Evolutionary conservation across 2,888 invertebrate species (phyloP), one percentile per base, ranked within the genome.

Genomic region (Notocelia uddmanniana): DNA sequence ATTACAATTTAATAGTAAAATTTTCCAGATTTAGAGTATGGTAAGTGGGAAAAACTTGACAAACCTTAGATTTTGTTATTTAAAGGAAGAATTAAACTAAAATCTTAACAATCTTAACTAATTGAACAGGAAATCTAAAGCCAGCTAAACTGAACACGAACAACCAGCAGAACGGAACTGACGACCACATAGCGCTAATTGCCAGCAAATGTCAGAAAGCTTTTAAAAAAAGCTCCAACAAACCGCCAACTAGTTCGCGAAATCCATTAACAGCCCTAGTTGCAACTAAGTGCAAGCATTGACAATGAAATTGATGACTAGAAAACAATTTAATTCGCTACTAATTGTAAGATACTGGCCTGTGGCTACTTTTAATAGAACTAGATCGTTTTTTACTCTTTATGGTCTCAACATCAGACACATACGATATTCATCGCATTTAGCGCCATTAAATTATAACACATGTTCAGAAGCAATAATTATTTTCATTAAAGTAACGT

Each of bases 201-300:
- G 83, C 78, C 74, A 76, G 77, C 79, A 88, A 83, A 85, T 91
- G 92, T 91, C 91, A 88, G 87, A 92, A 92, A 90, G 90, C 91
- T 92, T 92, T 92, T 91, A 91, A 86, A 72, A 89, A 82, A 83
- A 84, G 81, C 86, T 82, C 82, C 83, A 85, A 86, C 82, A 48
- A 62, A 68, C 60, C 57, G 60, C 54, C 41, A 55, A 54, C 54
- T 54, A 68, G 34, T 73, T 69, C 52, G 83, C 79, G 81, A 85
- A 87, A 87, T 85, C 90, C 89, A 89, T 91, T 90, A 89, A 84
- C 84, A 81, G 82, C 80, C 75, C 79, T 82, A 81, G 68, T 63
- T 68, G 73, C 67, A 45, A 71, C 66, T 74, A 74, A 66, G 66
- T 67, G 54, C 64, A 74, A 68, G 68, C 68, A 72, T 62, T 72